Evolutionary conservation across 2,113 vertebrate genomes (phyloP).

Genomic region (Entelurus aequoreus): DNA sequence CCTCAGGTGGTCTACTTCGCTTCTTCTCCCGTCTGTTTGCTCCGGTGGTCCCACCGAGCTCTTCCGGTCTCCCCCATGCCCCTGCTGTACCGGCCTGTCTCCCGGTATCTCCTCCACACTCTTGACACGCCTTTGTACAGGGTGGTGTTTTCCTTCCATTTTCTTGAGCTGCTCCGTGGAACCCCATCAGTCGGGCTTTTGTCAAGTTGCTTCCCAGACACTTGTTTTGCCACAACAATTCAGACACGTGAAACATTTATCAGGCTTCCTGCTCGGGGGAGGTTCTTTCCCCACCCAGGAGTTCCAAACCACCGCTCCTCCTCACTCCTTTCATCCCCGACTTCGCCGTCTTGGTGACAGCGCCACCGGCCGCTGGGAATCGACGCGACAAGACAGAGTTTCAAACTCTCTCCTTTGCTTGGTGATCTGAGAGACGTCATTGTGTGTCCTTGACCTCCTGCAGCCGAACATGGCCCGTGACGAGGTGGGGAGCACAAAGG

Average conservation of each 20-base stretch:
- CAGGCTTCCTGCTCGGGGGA: slow-evolving; percentile 26
- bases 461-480: neutral
- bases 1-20: too few relatives aligned
- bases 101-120: too few relatives aligned
- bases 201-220: slow-evolving; percentile 36
- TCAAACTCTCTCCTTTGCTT: slow-evolving; percentile 28
- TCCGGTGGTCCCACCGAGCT: too few relatives aligned
- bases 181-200: neutral
- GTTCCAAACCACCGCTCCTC: slow-evolving; percentile 37
- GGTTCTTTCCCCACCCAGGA: slow-evolving; percentile 38
- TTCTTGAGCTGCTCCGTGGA: neutral
- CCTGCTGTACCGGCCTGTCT: too few relatives aligned
- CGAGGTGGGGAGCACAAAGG: neutral
- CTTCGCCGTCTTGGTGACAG: slow-evolving; percentile 45
- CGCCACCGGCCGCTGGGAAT: slow-evolving; percentile 24
- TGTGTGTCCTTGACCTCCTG: slow-evolving; percentile 6
- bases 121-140: too few relatives aligned
- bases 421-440: slow-evolving; percentile 20
- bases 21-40: too few relatives aligned
- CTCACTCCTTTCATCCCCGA: slow-evolving; percentile 29
- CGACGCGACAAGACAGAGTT: slow-evolving; percentile 13
- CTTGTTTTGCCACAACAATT: slow-evolving; percentile 54
- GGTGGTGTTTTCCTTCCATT: too few relatives aligned
- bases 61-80: too few relatives aligned
- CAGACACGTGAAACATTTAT: slow-evolving; percentile 55